A percentile compares a stretch with the other conserved stretches of the same genome.
Evolutionary conservation across 1,140 invertebrate species (phyloP).

Genomic region (Cherax quadricarinatus): DNA sequence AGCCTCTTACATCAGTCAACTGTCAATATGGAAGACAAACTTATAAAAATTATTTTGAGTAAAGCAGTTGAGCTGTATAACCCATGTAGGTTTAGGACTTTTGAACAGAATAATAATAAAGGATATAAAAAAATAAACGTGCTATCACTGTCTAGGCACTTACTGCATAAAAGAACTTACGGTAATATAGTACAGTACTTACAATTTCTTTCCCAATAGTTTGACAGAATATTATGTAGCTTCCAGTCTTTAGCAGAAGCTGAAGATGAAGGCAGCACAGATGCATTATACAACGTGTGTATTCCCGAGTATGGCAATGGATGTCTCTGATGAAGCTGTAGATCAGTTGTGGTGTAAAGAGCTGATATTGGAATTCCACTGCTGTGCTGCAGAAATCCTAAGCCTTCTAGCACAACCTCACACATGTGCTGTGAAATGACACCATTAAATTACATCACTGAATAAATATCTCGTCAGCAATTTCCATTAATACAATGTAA

Average conservation of each 20-base stretch:
- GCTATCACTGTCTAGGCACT: no score
- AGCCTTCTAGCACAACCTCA: constrained; percentile 12
- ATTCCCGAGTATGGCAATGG: constrained; percentile 14
- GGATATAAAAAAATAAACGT: no score
- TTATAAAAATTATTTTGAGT: no score
- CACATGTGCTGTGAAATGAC: constrained; percentile 34
- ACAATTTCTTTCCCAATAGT: constrained; percentile 75
- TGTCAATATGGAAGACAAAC: no score
- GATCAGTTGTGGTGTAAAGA: constrained; percentile 13
- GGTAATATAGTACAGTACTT: constrained; percentile 47
- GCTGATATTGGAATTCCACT: constrained; percentile 29
- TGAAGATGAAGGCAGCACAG: constrained; percentile 1
- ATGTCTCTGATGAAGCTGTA: constrained; percentile 28
- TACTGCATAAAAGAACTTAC: no score
- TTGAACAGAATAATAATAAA: no score
- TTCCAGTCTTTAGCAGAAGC: constrained; percentile 22
- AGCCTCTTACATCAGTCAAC: no score
- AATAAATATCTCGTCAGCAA: no score
- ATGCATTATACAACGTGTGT: not conserved
- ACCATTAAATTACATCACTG: no score
- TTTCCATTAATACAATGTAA: no score
- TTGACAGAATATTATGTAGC: constrained; percentile 73
- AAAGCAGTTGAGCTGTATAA: no score
- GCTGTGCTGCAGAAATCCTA: constrained; percentile 17
- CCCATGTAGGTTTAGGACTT: no score